Conservation (phyloP, 2,888 invertebrate species). For the Andrena flavipes region DNA sequence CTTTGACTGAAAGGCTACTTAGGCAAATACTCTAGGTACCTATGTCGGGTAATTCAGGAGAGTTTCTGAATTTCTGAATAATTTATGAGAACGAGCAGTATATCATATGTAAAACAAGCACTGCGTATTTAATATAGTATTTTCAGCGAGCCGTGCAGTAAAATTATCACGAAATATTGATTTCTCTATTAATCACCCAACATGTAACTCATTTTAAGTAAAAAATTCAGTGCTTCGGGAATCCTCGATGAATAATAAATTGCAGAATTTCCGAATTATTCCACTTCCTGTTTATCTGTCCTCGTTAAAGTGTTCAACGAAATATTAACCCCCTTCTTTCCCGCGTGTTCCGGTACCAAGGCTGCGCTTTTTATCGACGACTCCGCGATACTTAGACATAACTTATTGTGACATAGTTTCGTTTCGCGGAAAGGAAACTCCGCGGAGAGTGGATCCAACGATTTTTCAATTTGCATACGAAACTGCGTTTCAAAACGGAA, state of each 20-base stretch:
- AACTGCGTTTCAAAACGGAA: not conserved
- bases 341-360: not conserved
- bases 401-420: conserved; percentile 43
- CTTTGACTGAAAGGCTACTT: not conserved
- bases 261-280: not conserved
- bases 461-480: conserved; percentile 26
- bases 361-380: conserved; percentile 34
- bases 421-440: conserved; percentile 7
- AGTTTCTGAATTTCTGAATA: conserved; percentile 1
- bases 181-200: not conserved
- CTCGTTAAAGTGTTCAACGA: conserved; percentile 5
- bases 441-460: not conserved
- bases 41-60: not conserved
- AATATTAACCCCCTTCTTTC: conserved; percentile 22
- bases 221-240: not conserved
- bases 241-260: not conserved
- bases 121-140: not conserved
- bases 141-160: not conserved
- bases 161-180: not conserved
- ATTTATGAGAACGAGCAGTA: not conserved
- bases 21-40: not conserved
- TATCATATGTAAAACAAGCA: not conserved
- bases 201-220: not conserved
- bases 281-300: conserved; percentile 4
- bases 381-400: conserved; percentile 22